Evolutionary conservation across 1,140 invertebrate genomes (phyloP).

Genomic region (Mya arenaria): DNA sequence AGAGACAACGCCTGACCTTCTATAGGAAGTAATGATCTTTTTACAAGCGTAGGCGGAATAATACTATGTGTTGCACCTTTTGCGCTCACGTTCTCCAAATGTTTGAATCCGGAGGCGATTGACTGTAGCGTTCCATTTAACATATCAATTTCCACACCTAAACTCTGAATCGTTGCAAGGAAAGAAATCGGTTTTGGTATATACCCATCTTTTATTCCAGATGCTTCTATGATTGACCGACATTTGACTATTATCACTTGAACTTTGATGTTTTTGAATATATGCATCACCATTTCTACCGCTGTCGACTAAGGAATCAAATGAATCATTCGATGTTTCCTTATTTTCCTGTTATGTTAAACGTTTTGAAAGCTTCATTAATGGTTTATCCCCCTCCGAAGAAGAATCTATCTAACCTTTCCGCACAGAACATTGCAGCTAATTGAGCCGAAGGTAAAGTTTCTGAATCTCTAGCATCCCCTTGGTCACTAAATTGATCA

Average conservation of each 20-base stretch:
- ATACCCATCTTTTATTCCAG: background rate
- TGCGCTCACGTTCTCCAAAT: conserved; percentile 3
- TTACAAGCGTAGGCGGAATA: too few relatives aligned
- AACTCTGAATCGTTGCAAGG: background rate
- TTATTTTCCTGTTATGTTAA: background rate
- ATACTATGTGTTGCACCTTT: too few relatives aligned
- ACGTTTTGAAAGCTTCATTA: background rate
- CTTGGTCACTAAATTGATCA: background rate
- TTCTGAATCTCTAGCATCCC: background rate
- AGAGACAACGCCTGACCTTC: conserved; percentile 24
- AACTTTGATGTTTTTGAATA: too few relatives aligned
- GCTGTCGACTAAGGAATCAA: too few relatives aligned
- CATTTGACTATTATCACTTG: too few relatives aligned
- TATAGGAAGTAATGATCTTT: conserved; percentile 38
- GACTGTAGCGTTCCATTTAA: background rate
- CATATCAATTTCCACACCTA: background rate
- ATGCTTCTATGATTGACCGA: too few relatives aligned
- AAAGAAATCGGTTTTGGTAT: background rate
- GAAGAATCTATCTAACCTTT: background rate
- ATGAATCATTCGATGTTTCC: too few relatives aligned
- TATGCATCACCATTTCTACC: too few relatives aligned
- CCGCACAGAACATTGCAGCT: background rate
- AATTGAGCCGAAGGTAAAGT: background rate
- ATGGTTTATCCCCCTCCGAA: background rate
- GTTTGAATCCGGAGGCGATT: background rate